Evolutionary conservation across 37 sponge, comb jelly and placozoan species (phyloP).

Genomic region (Sycon ciliatum): DNA sequence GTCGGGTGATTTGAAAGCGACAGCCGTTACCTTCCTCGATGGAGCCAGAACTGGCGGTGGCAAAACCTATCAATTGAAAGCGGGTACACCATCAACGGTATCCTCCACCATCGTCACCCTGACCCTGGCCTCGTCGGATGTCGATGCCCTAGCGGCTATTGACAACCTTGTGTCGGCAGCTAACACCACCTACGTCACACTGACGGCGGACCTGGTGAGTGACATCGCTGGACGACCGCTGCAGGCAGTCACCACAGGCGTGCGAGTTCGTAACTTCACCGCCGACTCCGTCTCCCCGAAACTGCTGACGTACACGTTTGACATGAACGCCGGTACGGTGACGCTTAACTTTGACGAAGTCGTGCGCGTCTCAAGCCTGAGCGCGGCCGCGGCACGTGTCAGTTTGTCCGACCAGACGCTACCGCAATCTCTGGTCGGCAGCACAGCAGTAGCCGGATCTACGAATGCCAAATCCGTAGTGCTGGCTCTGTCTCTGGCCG

Average conservation of each 20-base stretch:
- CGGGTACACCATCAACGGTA: background rate
- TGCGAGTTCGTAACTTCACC: background rate
- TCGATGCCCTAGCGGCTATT: conserved; percentile 50
- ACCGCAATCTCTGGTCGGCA: conserved; percentile 6
- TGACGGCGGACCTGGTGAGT: conserved; percentile 32
- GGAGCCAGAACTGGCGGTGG: background rate
- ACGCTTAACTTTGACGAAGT: conserved; percentile 72
- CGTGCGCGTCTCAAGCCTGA: no score
- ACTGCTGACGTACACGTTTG: conserved; percentile 33
- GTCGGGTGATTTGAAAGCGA: background rate
- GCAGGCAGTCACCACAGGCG: background rate
- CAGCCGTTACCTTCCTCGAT: background rate
- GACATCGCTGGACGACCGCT: conserved; percentile 68
- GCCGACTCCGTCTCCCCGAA: conserved; percentile 31
- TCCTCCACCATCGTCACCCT: background rate
- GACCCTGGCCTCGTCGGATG: background rate
- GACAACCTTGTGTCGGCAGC: conserved; percentile 34
- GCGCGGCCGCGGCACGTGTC: no score
- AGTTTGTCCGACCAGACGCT: background rate
- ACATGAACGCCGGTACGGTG: conserved; percentile 49
- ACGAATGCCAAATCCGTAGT: conserved; percentile 32
- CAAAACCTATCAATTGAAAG: background rate
- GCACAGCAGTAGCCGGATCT: conserved; percentile 17
- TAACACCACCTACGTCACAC: conserved; percentile 56
- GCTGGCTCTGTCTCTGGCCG: conserved; percentile 27